Percentiles rank a stretch among this genome's conserved stretches.
Conservation (phyloP, 2,797 vertebrate genomes). For the Lagodon rhomboides region DNA sequence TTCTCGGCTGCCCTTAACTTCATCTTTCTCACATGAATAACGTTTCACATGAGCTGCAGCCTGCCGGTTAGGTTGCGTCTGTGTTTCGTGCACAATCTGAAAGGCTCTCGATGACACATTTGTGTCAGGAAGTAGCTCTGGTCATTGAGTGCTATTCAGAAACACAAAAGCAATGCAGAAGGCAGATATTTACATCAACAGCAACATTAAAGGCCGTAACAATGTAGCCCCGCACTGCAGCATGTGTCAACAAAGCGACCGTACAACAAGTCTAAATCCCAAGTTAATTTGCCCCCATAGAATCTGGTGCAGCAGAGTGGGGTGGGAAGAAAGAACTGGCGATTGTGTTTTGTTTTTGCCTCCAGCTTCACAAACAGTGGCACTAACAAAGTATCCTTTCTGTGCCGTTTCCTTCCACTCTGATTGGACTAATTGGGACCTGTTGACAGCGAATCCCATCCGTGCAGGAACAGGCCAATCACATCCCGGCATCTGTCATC, state of each 20-base stretch:
- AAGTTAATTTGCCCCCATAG: constrained; percentile 75
- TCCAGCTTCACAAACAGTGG: constrained; percentile 86
- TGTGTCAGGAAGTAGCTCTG: constrained; percentile 82
- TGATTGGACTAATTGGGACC: constrained; percentile 90
- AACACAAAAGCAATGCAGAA: constrained; percentile 74
- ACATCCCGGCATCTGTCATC: constrained; percentile 87
- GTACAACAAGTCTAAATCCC: constrained; percentile 71
- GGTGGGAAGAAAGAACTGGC: constrained; percentile 78
- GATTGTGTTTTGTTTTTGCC: constrained; percentile 88
- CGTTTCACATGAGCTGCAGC: constrained; percentile 52
- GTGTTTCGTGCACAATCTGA: constrained; percentile 59
- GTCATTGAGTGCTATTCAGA: constrained; percentile 76
- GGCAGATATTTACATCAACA: constrained; percentile 86
- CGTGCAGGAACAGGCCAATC: constrained; percentile 88
- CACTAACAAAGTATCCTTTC: constrained; percentile 89
- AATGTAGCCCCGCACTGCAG: constrained; percentile 70
- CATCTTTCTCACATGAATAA: constrained; percentile 47
- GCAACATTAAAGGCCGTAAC: constrained; percentile 80
- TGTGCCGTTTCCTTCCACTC: constrained; percentile 88
- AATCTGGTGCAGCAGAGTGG: constrained; percentile 61
- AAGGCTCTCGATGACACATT: constrained; percentile 83
- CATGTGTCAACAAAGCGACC: constrained; percentile 74
- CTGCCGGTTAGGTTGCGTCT: constrained; percentile 38
- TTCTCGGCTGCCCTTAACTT: constrained; percentile 10
- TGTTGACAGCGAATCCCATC: constrained; percentile 91